phyloP scores from a whole-genome alignment of 2,797 vertebrate genomes.

The Rhincodon typus region DNA sequence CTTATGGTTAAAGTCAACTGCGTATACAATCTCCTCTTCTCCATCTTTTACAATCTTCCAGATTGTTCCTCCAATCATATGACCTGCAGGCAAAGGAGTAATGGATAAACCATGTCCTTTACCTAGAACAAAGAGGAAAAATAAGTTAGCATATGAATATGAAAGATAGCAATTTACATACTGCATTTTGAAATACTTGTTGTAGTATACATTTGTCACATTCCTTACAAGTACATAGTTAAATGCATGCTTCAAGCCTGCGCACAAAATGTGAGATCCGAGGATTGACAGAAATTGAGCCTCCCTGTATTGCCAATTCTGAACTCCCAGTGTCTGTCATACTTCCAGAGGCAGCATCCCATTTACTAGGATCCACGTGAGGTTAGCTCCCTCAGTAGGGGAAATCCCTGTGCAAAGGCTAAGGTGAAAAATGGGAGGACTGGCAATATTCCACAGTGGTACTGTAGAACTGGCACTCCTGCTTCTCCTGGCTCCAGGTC shows the following conservation, averaged over 20 bases:
- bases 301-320: no score
- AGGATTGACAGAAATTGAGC: not conserved
- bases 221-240: not conserved
- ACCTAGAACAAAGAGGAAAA: constrained; percentile 56
- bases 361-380: not conserved
- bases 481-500: not conserved
- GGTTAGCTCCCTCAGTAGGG: not conserved
- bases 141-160: not conserved
- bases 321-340: not conserved
- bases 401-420: not conserved
- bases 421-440: not conserved
- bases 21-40: constrained; percentile 95
- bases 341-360: not conserved
- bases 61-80: constrained; percentile 98
- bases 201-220: not conserved
- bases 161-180: not conserved
- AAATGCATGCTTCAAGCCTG: not conserved
- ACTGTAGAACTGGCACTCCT: not conserved
- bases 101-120: constrained; percentile 98
- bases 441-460: not conserved
- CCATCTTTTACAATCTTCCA: constrained; percentile 99
- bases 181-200: not conserved
- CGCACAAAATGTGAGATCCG: not conserved
- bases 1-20: constrained; percentile 98
- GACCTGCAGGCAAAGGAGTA: constrained; percentile 89